Evolutionary conservation across 2,797 vertebrate genomes (phyloP).

Genomic region (Aldrovandia affinis): DNA sequence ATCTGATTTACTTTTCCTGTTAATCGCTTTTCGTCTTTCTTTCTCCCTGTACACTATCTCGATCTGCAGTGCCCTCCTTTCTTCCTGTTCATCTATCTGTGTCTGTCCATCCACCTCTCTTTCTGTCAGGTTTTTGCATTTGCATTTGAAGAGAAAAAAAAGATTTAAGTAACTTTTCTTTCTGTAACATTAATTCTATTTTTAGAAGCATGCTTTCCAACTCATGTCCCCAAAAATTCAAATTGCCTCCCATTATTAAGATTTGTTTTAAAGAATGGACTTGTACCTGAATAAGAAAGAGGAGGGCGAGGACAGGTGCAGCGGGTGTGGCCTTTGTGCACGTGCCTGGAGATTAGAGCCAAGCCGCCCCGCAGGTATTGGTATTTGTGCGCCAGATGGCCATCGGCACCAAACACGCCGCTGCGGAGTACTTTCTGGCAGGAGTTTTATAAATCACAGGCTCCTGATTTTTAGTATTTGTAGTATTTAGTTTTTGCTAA

Average conservation of each 20-base stretch:
- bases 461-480: too few relatives aligned
- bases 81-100: conserved; percentile 43
- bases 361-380: conserved; percentile 19
- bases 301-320: neutral
- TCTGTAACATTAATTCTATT: neutral
- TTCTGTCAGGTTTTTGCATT: conserved; percentile 32
- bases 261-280: conserved; percentile 1
- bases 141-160: conserved; percentile 21
- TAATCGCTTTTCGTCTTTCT: conserved; percentile 30
- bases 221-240: conserved; percentile 31
- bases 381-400: conserved; percentile 16
- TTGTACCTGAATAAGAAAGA: too few relatives aligned
- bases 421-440: too few relatives aligned
- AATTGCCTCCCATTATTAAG: neutral
- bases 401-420: too few relatives aligned
- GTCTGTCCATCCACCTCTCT: conserved; percentile 26
- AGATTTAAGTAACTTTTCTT: neutral
- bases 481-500: too few relatives aligned
- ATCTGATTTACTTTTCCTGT: too few relatives aligned
- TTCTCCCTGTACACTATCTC: neutral
- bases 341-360: neutral
- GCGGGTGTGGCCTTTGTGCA: conserved; percentile 6
- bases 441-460: neutral
- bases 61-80: conserved; percentile 23
- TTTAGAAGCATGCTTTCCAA: conserved; percentile 28